Evolutionary conservation across 2,888 invertebrate species (phyloP), one percentile per base, ranked within the genome.

Genomic region (Melanchra persicariae): DNA sequence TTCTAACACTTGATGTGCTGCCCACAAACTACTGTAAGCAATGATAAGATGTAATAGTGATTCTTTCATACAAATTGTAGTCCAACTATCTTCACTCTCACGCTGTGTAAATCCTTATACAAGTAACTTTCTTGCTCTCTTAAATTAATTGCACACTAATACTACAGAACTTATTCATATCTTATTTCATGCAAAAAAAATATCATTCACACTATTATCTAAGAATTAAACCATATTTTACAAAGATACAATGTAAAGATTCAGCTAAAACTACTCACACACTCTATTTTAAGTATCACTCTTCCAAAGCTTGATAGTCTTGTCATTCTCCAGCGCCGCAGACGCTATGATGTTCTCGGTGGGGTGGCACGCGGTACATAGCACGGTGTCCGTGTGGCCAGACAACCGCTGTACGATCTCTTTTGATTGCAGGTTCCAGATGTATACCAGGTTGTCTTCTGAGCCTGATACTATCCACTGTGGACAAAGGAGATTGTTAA

Each of bases 401-500:
- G 98, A 98, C 77, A 99, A 96, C 94, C 99, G 98, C 95, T 99
- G 99, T 73, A 99, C 99, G 74, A 99, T 98, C 96, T 99, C 99
- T 95, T 99, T 99, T 19, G 99, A 99, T 93, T 99, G 99, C 82
- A 99, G 97, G 96, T 99, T 99, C 99, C 99, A 99, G 88, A 99
- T 99, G 92, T 99, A 99, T 0, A 99, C 99, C 96, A 99, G 97
- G 92, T 99, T 98, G 94, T 99, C 99, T 95, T 99, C 99, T 7
- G 99, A 99, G n/a, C 99, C 99, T 52, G 99, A 99, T 59, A 99
- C 99, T 91, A 99, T 99, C 99, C 99, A 99, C 98, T 99, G 94
- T 24, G 95, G 94, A 86, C 24, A 74, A 73, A 45, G 40, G 15
- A 26, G 57, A 55, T 34, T 34, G 26, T 63, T 76, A 51, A 17